A percentile compares a stretch with the other conserved stretches of the same genome.
These are phyloP conservation scores for Scaptomyza hsui DNA, from an alignment of 1,140 invertebrate genomes.

Conservation along the genomic window DNA sequence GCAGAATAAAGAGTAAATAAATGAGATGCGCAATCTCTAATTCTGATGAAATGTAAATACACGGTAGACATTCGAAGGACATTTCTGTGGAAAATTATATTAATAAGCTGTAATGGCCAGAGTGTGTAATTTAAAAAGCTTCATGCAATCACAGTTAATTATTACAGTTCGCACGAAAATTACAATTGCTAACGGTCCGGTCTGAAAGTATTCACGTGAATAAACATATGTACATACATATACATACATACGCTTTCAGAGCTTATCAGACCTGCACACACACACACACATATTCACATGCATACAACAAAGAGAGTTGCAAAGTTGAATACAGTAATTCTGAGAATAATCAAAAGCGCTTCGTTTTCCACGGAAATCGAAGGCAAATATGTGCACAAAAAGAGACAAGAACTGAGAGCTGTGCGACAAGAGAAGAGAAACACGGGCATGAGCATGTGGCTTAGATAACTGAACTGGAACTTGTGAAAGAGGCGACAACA, in stretches of 20 bases:
- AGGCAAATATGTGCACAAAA: slow-evolving; percentile 63
- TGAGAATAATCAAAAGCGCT: slow-evolving; percentile 78
- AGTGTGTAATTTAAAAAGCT: not conserved
- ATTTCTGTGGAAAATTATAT: not conserved
- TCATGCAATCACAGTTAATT: slow-evolving; percentile 23
- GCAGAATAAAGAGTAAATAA: too few species aligned
- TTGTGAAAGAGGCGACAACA: slow-evolving; percentile 6
- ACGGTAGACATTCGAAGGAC: too few species aligned
- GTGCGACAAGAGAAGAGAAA: slow-evolving; percentile 4
- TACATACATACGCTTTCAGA: slow-evolving; percentile 3
- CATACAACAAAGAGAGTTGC: slow-evolving; percentile 38
- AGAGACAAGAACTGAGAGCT: not conserved
- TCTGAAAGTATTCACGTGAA: slow-evolving; percentile 34
- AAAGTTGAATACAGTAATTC: slow-evolving; percentile 68
- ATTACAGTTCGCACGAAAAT: slow-evolving; percentile 19
- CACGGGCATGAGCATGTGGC: slow-evolving; percentile 12
- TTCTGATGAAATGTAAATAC: too few species aligned
- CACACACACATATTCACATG: slow-evolving; percentile 2
- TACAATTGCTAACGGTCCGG: slow-evolving; percentile 16
- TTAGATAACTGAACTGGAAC: slow-evolving; percentile 27
- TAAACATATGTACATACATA: slow-evolving; percentile 15
- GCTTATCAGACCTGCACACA: slow-evolving; percentile 35
- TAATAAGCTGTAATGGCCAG: not conserved
- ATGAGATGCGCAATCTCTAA: slow-evolving; percentile 9
- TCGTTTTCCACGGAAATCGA: slow-evolving; percentile 67